Base-by-base conservation (phyloP, 2,888 invertebrate species). In the Hydrotaea diabolus region DNA sequence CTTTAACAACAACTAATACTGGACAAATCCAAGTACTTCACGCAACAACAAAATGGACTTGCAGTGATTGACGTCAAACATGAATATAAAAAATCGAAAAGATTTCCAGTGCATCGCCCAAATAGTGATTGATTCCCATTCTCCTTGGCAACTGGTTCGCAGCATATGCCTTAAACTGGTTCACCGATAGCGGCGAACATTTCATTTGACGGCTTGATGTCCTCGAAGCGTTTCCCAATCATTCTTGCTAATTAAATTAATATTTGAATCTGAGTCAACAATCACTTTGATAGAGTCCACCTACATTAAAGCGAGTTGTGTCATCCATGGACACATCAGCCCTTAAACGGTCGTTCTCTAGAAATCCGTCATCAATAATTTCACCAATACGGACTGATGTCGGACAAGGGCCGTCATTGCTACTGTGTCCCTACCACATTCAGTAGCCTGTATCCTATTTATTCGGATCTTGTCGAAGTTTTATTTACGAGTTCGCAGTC, bases 361-460 rank as follows among this genome's bases (percentile, higher is more conserved):
- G n/a, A n/a, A n/a, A n/a, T n/a, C n/a, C n/a, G n/a, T n/a, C n/a
- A n/a, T n/a, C n/a, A n/a, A n/a, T n/a, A n/a, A n/a, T n/a, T n/a
- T n/a, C n/a, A n/a, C n/a, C n/a, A n/a, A n/a, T n/a, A n/a, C n/a
- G n/a, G n/a, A n/a, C n/a, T n/a, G n/a, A n/a, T n/a, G n/a, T n/a
- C n/a, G n/a, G n/a, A n/a, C n/a, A n/a, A n/a, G n/a, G n/a, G n/a
- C n/a, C n/a, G n/a, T n/a, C n/a, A n/a, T n/a, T 82, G 11, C n/a
- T 43, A 4, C 53, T 19, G 43, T 85, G 84, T 3, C 80, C 82
- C 83, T 77, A 0, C 72, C 36, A 26, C 79, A 86, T 21, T 83
- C 85, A 21, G 31, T 62, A 4, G 9, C 62, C 19, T 15, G 26
- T 21, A 43, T 82, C 72, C 46, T 39, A 72, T 53, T n/a, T 53